Evolutionary conservation across 2,113 vertebrate species (phyloP).

Genomic region (Ginglymostoma cirratum): DNA sequence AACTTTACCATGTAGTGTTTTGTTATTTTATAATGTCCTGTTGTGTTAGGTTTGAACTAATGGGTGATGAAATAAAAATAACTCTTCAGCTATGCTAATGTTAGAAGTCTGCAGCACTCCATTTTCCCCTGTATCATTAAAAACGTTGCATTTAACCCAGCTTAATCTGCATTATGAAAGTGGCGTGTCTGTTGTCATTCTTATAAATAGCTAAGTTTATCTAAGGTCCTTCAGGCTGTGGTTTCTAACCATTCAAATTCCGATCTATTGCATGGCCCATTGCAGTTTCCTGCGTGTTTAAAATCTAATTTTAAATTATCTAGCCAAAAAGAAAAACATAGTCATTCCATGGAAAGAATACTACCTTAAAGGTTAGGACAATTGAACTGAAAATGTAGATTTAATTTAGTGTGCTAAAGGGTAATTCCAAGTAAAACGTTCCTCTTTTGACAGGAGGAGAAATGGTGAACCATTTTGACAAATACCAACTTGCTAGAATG

Average conservation of each 20-base stretch:
- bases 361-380: neutral
- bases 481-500: neutral
- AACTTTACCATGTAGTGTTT: slow-evolving; percentile 14
- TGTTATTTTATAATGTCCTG: neutral
- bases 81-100: neutral
- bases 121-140: neutral
- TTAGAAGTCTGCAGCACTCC: neutral
- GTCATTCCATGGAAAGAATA: neutral
- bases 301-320: neutral
- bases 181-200: neutral
- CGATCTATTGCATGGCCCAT: no score
- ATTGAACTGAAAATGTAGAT: neutral
- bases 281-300: neutral
- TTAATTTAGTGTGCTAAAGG: neutral
- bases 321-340: neutral
- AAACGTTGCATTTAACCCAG: neutral
- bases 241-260: neutral
- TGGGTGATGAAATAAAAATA: neutral
- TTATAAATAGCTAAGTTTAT: neutral
- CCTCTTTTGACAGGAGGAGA: neutral
- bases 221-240: neutral
- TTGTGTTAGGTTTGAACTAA: neutral
- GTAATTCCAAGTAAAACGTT: no score
- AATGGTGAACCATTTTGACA: neutral
- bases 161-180: neutral